phyloP scores from a whole-genome alignment of 2,797 vertebrate species.

The Helicolenus hilgendorfi region DNA sequence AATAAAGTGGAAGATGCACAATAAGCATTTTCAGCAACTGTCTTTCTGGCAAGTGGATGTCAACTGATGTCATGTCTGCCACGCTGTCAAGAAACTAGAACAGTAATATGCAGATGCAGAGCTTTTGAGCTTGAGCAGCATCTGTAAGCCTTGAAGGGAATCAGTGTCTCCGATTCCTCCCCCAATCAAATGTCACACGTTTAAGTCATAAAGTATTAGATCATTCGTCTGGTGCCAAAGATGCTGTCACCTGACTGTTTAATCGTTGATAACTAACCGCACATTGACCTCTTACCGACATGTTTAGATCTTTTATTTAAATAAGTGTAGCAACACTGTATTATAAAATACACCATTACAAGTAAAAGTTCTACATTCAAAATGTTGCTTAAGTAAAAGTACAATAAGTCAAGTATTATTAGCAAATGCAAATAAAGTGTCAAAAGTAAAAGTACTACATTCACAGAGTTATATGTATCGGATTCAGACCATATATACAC shows the following conservation, averaged over 20 bases:
- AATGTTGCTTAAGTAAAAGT: neutral
- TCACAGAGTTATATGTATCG: neutral
- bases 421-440: neutral
- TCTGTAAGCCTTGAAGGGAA: slow-evolving; percentile 16
- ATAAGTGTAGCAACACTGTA: neutral
- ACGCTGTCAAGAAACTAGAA: slow-evolving; percentile 27
- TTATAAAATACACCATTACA: neutral
- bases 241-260: neutral
- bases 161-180: slow-evolving; percentile 29
- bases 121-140: slow-evolving; percentile 13
- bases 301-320: neutral
- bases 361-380: neutral
- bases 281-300: neutral
- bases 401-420: neutral
- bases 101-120: slow-evolving; percentile 30
- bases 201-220: slow-evolving; percentile 45
- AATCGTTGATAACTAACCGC: neutral
- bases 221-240: slow-evolving; percentile 22
- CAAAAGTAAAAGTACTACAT: neutral
- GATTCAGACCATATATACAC: neutral
- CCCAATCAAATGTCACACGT: slow-evolving; percentile 48
- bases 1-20: slow-evolving; percentile 35
- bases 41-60: neutral
- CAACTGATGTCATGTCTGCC: slow-evolving; percentile 25
- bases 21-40: slow-evolving; percentile 19